Percentiles rank a stretch among this genome's conserved stretches.
phyloP scores from a whole-genome alignment of 2,113 vertebrate genomes.

The Gnathonemus echidnorhynchus region DNA sequence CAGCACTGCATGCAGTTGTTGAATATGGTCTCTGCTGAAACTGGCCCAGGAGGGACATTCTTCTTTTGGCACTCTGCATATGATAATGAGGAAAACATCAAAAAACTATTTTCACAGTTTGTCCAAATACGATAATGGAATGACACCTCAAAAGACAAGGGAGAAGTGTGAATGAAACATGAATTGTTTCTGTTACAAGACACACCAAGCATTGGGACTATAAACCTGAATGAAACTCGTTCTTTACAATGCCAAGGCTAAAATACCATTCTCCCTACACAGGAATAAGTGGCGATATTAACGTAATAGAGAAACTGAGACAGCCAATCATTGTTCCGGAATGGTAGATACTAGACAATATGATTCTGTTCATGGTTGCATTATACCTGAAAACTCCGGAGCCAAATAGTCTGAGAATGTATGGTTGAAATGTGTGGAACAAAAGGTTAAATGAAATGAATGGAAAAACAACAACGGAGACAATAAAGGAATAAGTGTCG shows the following conservation, averaged over 20 bases:
- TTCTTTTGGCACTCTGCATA: background rate
- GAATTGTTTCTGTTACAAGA: background rate
- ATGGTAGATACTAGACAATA: background rate
- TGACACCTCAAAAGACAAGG: background rate
- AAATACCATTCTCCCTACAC: background rate
- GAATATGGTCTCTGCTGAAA: background rate
- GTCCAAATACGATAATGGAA: slow-evolving; percentile 2
- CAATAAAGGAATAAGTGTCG: background rate
- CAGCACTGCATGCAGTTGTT: background rate
- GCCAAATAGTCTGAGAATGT: background rate
- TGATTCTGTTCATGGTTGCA: background rate
- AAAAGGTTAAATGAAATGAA: background rate
- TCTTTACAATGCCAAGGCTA: background rate
- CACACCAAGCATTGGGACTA: background rate
- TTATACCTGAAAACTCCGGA: background rate
- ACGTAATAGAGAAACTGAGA: background rate
- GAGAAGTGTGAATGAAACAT: background rate
- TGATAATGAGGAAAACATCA: background rate
- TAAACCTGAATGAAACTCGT: background rate
- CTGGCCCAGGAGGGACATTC: background rate
- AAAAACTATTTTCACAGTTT: background rate
- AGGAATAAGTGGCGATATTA: background rate
- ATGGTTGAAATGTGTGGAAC: background rate
- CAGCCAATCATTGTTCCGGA: background rate
- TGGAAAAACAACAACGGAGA: background rate